Percentiles rank a stretch among this genome's conserved stretches.
Conservation (phyloP, 2,888 invertebrate genomes). For the Acleris emargana region DNA sequence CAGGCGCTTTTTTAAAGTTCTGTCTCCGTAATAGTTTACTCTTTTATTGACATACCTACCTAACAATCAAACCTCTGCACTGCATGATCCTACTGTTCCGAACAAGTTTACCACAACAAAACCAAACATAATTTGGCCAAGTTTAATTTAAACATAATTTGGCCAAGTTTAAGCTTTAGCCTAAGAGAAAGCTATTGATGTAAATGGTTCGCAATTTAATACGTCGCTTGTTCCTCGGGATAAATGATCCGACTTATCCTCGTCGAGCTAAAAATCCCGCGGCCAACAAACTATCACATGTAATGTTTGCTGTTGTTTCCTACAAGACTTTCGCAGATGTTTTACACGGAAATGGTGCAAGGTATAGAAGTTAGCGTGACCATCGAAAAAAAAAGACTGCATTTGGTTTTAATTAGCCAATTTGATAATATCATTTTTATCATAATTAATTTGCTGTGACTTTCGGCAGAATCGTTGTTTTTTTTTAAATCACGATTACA, state of each 20-base stretch:
- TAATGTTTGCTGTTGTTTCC: constrained; percentile 42
- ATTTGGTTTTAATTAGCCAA: no score
- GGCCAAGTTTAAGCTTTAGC: neutral
- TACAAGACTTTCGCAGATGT: constrained; percentile 39
- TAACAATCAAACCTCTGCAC: no score
- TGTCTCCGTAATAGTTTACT: no score
- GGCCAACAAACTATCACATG: constrained; percentile 42
- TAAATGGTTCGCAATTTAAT: neutral
- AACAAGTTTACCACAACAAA: neutral
- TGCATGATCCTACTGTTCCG: no score
- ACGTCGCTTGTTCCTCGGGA: constrained; percentile 22
- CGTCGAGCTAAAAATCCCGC: constrained; percentile 39
- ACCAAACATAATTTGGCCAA: neutral
- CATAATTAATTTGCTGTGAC: no score
- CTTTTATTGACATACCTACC: no score
- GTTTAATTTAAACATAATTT: neutral
- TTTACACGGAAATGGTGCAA: constrained; percentile 16
- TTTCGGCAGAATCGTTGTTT: no score
- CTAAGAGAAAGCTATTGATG: neutral
- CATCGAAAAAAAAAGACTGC: no score
- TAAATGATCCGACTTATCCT: constrained; percentile 32
- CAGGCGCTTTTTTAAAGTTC: no score
- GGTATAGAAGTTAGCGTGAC: neutral
- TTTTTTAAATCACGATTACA: no score
- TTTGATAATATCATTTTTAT: no score